Base-by-base conservation (phyloP, 2,888 invertebrate genomes). In the Acleris laterana region DNA sequence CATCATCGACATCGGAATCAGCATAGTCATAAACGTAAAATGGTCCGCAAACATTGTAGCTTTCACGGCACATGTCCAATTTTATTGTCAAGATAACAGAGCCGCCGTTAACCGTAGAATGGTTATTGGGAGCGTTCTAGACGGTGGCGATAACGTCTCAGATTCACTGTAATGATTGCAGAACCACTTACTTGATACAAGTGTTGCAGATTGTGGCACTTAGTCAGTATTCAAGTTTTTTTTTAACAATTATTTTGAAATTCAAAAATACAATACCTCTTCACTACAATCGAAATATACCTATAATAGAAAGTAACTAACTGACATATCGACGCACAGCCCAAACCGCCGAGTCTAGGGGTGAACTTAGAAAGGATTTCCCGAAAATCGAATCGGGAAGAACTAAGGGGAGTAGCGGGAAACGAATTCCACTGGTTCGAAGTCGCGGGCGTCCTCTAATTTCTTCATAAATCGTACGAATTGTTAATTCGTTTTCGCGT, bases 161-260 rank as follows among this genome's bases (percentile, higher is more conserved):
- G 60, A 65, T 65, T 44, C 55, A 53, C 50, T 44, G 55, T 60
- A 61, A 65, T 32, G 60, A 61, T 65, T 65, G 65, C 55, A 25
- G 6, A 56, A 60, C 17, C 7, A 53, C 50, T 51, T 46, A 46
- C 57, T 57, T 57, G 65, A 61, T 56, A 46, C 55, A 51, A 56
- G 42, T 57, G 49, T 55, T 44, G 50, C 32, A 44, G 44, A 32
- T 56, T 46, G 56, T 46, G n/a, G 7, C n/a, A 16, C n/a, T n/a
- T n/a, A n/a, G n/a, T n/a, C n/a, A n/a, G n/a, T n/a, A n/a, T n/a
- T n/a, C n/a, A n/a, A n/a, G n/a, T n/a, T n/a, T n/a, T n/a, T n/a
- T n/a, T n/a, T n/a, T n/a, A n/a, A n/a, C n/a, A n/a, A n/a, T n/a
- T n/a, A n/a, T n/a, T n/a, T n/a, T n/a, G n/a, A n/a, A n/a, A n/a